phyloP scores from a whole-genome alignment of 1,140 invertebrate species.

The Aphelenchoides besseyi region DNA sequence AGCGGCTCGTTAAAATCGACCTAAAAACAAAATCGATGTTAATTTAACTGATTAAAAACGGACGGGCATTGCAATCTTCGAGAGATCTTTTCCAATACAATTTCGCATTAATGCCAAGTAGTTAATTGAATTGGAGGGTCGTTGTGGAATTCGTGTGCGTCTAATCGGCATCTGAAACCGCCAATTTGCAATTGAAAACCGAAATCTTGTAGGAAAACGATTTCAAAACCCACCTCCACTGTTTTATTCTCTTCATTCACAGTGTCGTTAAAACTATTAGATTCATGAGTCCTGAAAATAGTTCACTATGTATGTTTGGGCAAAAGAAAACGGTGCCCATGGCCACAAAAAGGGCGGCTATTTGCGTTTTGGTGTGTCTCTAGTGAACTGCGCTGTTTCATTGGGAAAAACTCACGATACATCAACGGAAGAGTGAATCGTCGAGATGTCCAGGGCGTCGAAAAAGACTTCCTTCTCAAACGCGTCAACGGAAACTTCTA shows the following conservation, averaged over 20 bases:
- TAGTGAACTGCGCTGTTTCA: not conserved
- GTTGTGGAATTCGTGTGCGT: slow-evolving; percentile 2
- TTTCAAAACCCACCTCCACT: no score
- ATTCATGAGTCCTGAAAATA: no score
- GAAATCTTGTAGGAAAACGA: not conserved
- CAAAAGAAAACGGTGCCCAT: no score
- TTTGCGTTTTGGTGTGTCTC: not conserved
- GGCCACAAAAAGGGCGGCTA: not conserved
- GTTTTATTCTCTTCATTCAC: no score
- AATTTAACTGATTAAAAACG: slow-evolving; percentile 6
- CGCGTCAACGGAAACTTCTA: no score
- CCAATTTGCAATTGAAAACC: not conserved
- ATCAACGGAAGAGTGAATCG: not conserved
- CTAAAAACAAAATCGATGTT: slow-evolving; percentile 11
- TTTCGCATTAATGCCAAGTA: slow-evolving; percentile 93
- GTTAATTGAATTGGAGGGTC: slow-evolving; percentile 10
- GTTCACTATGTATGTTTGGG: no score
- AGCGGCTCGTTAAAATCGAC: slow-evolving; percentile 97
- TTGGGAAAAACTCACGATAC: not conserved
- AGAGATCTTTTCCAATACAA: slow-evolving; percentile 95
- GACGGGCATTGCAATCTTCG: slow-evolving; percentile 94
- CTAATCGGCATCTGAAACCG: slow-evolving; percentile 6
- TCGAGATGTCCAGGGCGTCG: not conserved
- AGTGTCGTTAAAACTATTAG: no score
- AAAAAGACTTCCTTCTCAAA: not conserved